These are phyloP conservation scores for Procambarus clarkii DNA, from an alignment of 1,140 invertebrate species.

Conservation along the genomic window DNA sequence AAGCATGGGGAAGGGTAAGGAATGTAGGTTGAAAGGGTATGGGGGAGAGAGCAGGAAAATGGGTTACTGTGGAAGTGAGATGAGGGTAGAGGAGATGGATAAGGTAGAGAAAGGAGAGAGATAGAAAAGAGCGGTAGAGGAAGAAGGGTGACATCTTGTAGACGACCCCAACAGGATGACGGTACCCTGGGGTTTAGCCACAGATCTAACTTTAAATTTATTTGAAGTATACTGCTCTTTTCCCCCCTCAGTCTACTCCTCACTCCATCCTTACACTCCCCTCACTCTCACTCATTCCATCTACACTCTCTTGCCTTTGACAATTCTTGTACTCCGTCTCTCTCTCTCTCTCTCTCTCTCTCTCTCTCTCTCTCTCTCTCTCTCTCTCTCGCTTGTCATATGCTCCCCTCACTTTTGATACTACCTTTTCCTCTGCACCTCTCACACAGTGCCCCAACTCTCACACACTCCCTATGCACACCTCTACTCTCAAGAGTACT, in stretches of 20 bases:
- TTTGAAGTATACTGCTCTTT: background rate
- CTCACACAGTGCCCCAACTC: background rate
- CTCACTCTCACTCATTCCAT: background rate
- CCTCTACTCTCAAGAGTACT: too few relatives aligned
- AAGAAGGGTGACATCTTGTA: background rate
- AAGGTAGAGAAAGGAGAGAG: background rate
- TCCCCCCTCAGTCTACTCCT: background rate
- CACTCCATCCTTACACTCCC: background rate
- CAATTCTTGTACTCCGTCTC: background rate
- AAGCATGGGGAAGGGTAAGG: background rate
- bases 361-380: background rate
- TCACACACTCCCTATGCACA: too few relatives aligned
- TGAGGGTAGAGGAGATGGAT: too few relatives aligned
- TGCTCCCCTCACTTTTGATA: background rate
- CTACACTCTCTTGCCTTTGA: background rate
- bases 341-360: background rate
- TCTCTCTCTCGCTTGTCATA: background rate
- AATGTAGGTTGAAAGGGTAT: background rate
- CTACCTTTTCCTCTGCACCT: background rate
- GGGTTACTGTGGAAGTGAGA: background rate
- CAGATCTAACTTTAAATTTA: background rate
- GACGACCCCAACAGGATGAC: background rate
- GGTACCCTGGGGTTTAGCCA: background rate
- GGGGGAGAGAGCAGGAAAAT: background rate
- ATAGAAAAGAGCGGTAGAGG: background rate